Evolutionary conservation across 2,888 invertebrate species (phyloP), one percentile per base, ranked within the genome.

Genomic region (Apomyelois bistriatella): DNA sequence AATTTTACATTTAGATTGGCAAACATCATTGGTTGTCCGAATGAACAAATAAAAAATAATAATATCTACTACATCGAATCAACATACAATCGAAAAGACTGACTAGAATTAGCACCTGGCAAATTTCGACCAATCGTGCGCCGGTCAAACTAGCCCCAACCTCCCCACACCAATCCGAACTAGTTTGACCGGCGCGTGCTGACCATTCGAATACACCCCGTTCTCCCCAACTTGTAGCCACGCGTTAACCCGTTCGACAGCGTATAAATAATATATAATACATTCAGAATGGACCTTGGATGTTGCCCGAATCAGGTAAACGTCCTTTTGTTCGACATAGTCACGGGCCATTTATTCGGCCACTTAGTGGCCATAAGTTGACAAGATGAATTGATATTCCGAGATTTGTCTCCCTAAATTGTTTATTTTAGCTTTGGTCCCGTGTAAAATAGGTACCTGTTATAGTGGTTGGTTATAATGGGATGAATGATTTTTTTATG

Each of bases 91-190:
- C 51, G 32, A 52, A 62, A 47, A 47, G n/a, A 32, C 8, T 46
- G 55, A 53, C 41, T 50, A 48, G 49, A 68, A 68, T 73, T 74
- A 53, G 73, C 87, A 86, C 80, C 86, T 85, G 85, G 79, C 69
- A 41, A 76, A 72, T 60, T 62, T 48, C 52, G 53, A 62, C 87
- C 85, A 86, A 86, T 85, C 53, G 58, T 58, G 54, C 53, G 10
- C 54, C 49, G 52, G 57, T 42, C 28, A 53, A 57, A 63, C 58
- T 56, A 59, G 57, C 60, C 58, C 53, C 54, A 40, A 10, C 28
- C 50, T 58, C 68, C 72, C 74, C 70, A 63, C 85, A 82, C 90
- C 90, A 90, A 84, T 88, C 70, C 69, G 76, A 87, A 87, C 87
- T 85, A 87, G 88, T 84, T 66, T 49, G 60, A 51, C 50, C 53